Conservation (phyloP, 2,113 vertebrate genomes). For the Mobula hypostoma region DNA sequence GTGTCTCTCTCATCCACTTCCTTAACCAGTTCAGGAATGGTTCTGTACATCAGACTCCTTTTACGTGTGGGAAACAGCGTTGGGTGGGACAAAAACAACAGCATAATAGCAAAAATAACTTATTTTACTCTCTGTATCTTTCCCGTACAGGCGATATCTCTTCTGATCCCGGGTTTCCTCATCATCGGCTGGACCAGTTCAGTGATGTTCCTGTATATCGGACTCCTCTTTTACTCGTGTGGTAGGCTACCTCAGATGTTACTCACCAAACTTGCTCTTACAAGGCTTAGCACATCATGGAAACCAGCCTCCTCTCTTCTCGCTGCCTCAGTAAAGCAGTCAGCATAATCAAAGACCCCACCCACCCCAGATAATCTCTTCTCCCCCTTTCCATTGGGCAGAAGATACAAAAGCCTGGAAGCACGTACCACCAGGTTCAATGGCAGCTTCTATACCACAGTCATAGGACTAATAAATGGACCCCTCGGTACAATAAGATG, state of each 20-base stretch:
- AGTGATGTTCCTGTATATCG: conserved; percentile 62
- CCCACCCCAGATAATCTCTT: too few relatives aligned
- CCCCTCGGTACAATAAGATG: too few relatives aligned
- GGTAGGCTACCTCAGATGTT: conserved; percentile 62
- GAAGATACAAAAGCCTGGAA: too few relatives aligned
- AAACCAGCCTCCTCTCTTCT: too few relatives aligned
- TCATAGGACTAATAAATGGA: too few relatives aligned
- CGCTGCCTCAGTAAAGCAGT: too few relatives aligned
- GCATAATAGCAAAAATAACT: background rate
- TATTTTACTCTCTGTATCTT: background rate
- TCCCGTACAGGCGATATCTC: conserved; percentile 68
- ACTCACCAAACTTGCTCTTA: background rate
- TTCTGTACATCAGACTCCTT: background rate
- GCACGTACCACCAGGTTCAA: too few relatives aligned
- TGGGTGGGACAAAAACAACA: too few relatives aligned
- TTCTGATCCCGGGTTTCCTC: conserved; percentile 81
- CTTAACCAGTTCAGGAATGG: background rate
- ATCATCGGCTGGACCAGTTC: conserved; percentile 75
- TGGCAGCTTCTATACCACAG: too few relatives aligned
- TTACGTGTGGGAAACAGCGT: too few relatives aligned
- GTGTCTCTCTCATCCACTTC: background rate
- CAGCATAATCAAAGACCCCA: too few relatives aligned
- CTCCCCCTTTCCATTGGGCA: too few relatives aligned
- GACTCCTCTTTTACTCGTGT: conserved; percentile 80
- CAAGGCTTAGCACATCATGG: background rate